Base-by-base conservation (phyloP, 2,888 invertebrate species). In the Acronicta alni region DNA sequence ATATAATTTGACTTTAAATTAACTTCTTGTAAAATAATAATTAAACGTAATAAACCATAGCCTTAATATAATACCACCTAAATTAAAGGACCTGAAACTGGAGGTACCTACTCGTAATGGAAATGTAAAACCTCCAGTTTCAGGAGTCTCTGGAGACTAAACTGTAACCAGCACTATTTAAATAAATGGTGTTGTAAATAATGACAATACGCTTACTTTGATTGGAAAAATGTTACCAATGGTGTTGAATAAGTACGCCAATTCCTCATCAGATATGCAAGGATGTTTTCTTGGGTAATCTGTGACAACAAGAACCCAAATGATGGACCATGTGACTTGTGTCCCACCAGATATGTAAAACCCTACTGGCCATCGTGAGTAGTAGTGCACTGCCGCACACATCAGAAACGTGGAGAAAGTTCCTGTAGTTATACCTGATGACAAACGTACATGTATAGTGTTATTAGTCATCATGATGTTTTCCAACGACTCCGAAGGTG, bases 381-480 rank as follows among this genome's bases (percentile, higher is more conserved):
- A 86, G 57, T 95, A 95, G 14, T 96, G 96, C 0, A 97, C 92
- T 0, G 92, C 84, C 2, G 96, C 96, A 61, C 96, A 95, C 37
- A 96, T 82, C 0, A 96, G 94, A 87, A 96, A 96, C 1, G 97
- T 96, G 2, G 95, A 90, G 57, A 96, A 95, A 0, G 97, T 97
- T 6, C 96, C 97, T 18, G 84, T 87, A 3, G 93, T 94, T 44
- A 90, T 84, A 51, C 93, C 93, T 94, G 68, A 44, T 65, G 59
- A 61, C 49, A 75, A 64, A 66, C 65, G 58, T 54, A 63, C 39
- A 61, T 64, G 16, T 18, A 49, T 47, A 44, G 46, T 54, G 18
- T 37, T 44, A 56, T 47, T 58, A 51, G 52, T 56, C 52, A 20
- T 5, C 5, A 66, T 41, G 42, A 26, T 12, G 35, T 66, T 65